Evolutionary conservation across 2,113 vertebrate genomes (phyloP).

Genomic region (Ia io): DNA sequence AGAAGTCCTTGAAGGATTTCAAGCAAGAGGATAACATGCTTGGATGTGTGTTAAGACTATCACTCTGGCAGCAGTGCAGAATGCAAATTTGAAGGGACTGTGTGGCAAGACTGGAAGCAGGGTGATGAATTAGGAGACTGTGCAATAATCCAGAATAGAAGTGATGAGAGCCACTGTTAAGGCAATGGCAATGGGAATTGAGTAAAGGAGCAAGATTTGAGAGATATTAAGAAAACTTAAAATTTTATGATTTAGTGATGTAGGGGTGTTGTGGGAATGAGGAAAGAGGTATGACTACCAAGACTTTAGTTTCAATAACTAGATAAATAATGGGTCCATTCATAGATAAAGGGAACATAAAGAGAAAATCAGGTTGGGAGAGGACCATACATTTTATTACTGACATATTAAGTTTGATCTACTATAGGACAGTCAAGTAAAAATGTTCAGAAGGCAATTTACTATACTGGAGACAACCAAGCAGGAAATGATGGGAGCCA

Average conservation of each 20-base stretch:
- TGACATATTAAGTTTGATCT: background rate
- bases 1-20: constrained; percentile 58
- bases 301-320: constrained; percentile 22
- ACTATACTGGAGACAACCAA: background rate
- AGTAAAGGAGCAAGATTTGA: background rate
- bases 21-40: constrained; percentile 38
- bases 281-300: background rate
- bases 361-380: background rate
- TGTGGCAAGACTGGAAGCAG: constrained; percentile 12
- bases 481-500: background rate
- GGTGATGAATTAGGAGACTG: constrained; percentile 13
- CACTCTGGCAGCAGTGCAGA: background rate
- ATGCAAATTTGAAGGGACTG: constrained; percentile 25
- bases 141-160: background rate
- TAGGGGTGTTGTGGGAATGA: background rate
- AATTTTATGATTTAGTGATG: background rate
- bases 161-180: background rate
- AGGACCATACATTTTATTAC: background rate
- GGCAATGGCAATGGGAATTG: background rate
- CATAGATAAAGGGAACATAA: background rate
- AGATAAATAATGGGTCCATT: background rate
- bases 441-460: background rate
- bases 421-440: background rate
- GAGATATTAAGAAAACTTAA: background rate
- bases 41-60: constrained; percentile 6